Base-by-base conservation (phyloP, 1,140 invertebrate species). In the Trialeurodes vaporariorum region DNA sequence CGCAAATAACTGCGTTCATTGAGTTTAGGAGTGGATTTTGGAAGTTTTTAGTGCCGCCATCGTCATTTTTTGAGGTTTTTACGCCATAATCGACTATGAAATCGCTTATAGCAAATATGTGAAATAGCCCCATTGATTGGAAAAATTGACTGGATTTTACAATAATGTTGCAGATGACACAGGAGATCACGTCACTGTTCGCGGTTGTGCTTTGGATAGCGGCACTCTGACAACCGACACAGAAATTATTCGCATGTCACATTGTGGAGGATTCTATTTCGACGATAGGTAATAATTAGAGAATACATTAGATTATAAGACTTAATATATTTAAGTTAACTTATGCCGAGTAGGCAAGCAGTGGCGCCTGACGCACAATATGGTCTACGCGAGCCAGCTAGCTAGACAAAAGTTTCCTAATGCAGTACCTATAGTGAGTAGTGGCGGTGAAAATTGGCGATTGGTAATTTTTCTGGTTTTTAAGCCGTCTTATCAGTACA, bases 181-280 rank as follows among this genome's bases (percentile, higher is more conserved):
- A 22, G 89, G 89, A 1, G 83, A 89, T 68, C 84, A 84, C 2
- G 85, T 96, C 72, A 90, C 90, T 5, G 85, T 96, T 2, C 82
- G 93, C 27, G 88, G 87, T 25, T 96, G 93, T 79, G 93, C 91
- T n/a, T 80, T 96, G 72, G 93, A 96, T 79, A 93, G 91, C 72
- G 93, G 93, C 1, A 93, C 92, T 0, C 82, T 93, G 1, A 96
- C 93, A 59, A 94, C 91, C 1, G 93, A 96, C 77, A 94, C 93
- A 0, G 93, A 96, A 81, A 87, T 95, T 58, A 91, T 94, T 59
- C 80, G 93, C 68, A 94, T 94, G 91, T 94, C 92, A 25, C 93
- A 96, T 76, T 96, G 93, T 78, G 93, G 93, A 58, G 84, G 87
- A 68, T 94, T 96, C 79, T 92, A 89, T 74, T 94, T 91, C 72